A percentile compares a stretch with the other conserved stretches of the same genome.
phyloP scores from a whole-genome alignment of 2,888 invertebrate species.

The Tenthredo mesomela region DNA sequence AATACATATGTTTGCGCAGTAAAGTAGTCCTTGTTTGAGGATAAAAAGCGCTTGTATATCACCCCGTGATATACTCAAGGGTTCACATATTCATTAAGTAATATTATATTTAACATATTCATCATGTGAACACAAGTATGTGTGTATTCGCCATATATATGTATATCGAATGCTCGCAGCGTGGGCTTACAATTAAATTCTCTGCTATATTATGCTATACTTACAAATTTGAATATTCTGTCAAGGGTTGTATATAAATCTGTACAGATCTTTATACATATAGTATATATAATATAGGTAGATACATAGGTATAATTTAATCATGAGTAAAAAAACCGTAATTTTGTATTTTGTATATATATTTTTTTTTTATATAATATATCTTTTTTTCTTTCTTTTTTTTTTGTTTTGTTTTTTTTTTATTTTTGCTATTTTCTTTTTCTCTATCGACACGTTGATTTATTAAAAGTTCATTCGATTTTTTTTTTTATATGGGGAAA shows the following conservation, averaged over 20 bases:
- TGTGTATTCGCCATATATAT: background rate
- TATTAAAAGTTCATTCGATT: conserved; percentile 12
- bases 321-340: conserved; percentile 9
- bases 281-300: background rate
- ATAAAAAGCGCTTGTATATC: background rate
- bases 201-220: background rate
- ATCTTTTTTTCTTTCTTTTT: background rate
- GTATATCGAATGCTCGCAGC: background rate
- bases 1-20: background rate
- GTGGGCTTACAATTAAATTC: background rate
- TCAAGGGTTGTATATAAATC: background rate
- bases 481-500: background rate
- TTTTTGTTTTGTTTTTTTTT: no score
- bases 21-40: background rate
- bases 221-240: background rate
- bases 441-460: background rate
- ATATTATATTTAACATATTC: background rate
- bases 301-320: background rate
- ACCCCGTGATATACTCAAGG: background rate
- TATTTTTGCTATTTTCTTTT: background rate
- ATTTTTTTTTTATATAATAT: background rate
- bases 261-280: background rate
- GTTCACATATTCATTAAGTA: no score
- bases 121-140: background rate
- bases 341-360: background rate